These are phyloP conservation scores for Lysandra coridon DNA, from an alignment of 2,888 invertebrate species.

Conservation along the genomic window DNA sequence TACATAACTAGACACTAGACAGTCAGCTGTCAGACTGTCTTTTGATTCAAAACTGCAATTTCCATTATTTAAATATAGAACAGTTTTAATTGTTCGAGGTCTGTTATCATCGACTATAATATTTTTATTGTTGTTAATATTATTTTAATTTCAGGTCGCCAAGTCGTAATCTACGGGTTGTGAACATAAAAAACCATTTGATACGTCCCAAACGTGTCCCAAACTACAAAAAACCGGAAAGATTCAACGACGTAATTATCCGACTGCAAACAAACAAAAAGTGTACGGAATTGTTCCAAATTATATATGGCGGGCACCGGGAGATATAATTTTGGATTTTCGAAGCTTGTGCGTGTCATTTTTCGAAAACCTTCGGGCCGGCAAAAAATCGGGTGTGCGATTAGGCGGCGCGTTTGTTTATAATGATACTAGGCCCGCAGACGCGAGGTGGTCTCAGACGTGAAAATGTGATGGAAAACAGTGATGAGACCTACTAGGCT, in stretches of 20 bases:
- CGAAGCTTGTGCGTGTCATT: conserved; percentile 55
- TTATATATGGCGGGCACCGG: conserved; percentile 59
- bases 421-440: conserved; percentile 31
- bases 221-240: conserved; percentile 43
- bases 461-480: background rate
- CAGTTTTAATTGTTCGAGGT: background rate
- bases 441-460: background rate
- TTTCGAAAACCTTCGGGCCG: conserved; percentile 42
- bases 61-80: background rate
- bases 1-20: too few relatives aligned
- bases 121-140: background rate
- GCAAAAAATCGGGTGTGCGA: conserved; percentile 41
- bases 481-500: background rate
- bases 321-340: conserved; percentile 49
- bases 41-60: background rate
- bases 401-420: conserved; percentile 46
- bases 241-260: conserved; percentile 50
- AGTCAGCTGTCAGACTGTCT: background rate
- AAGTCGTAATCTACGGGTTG: background rate
- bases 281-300: conserved; percentile 63
- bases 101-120: background rate
- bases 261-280: conserved; percentile 54
- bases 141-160: background rate
- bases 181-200: conserved; percentile 11
- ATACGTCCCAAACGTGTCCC: conserved; percentile 33